Base-by-base conservation (phyloP, 92 coral and sea anemone species). In the Montipora capitata region DNA sequence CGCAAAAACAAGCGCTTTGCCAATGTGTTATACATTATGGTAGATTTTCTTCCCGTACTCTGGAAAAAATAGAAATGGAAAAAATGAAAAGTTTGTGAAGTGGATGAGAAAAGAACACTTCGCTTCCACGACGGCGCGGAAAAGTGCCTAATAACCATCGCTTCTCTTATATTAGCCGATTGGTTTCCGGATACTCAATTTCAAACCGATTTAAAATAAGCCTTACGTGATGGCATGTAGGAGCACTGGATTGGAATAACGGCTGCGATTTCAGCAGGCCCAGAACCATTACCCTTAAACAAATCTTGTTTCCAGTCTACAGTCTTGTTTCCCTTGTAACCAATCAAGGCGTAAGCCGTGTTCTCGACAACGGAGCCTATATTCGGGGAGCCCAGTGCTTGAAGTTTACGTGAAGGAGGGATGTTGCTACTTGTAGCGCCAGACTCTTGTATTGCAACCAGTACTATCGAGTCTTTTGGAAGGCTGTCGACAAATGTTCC, bases 361-460 rank as follows among this genome's bases (percentile, higher is more conserved):
- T 83, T 79, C 45, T 40, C 7, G 5, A n/a, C 78, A 35, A 64
- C 76, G 7, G 69, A 81, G 27, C 73, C 79, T 15, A 85, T 57
- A 13, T 70, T 9, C 45, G 68, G 49, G 35, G 83, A 85, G 17
- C 95, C 95, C n/a, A 89, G 41, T 1, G 2, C 76, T 2, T 18
- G 40, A 62, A 89, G n/a, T 5, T 52, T 68, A n/a, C 51, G 42
- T 40, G 68, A 15, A 0, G 95, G 93, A 65, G 62, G 72, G 0
- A 8, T 54, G 14, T 54, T 44, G 64, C 44, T 76, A 51, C 67
- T 76, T 15, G 4, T 67, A 18, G 57, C 42, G 1, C 80, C 95
- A 5, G 91, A 63, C 16, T 70, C 56, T 61, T 93, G 92, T 1
- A 93, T 27, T 4, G 95, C 95, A 76, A 93, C 40, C 61, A 93